These are phyloP conservation scores for Orius insidiosus DNA, from an alignment of 1,140 invertebrate genomes.

Conservation along the genomic window DNA sequence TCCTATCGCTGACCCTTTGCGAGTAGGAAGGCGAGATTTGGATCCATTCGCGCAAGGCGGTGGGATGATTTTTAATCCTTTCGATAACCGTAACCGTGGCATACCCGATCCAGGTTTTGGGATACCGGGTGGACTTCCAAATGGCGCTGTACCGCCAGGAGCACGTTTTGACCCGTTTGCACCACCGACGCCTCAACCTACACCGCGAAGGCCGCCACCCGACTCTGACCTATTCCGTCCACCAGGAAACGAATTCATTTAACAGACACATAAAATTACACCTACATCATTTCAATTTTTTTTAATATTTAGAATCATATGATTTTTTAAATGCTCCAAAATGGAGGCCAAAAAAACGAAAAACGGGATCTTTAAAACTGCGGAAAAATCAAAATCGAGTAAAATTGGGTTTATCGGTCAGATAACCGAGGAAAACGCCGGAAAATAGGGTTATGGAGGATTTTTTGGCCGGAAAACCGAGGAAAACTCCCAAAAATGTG, in stretches of 20 bases:
- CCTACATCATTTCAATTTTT: too few relatives aligned
- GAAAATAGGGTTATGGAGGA: too few relatives aligned
- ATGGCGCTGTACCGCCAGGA: conserved; percentile 50
- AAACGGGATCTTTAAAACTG: too few relatives aligned
- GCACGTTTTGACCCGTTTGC: conserved; percentile 69
- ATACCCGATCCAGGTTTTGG: conserved; percentile 31
- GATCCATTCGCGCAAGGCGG: conserved; percentile 44
- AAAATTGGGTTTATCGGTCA: too few relatives aligned
- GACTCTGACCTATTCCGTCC: conserved; percentile 58
- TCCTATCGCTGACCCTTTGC: conserved; percentile 29
- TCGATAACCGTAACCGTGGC: conserved; percentile 1
- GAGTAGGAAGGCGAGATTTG: conserved; percentile 51
- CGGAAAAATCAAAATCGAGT: too few relatives aligned
- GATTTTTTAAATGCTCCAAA: too few relatives aligned
- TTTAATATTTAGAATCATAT: too few relatives aligned
- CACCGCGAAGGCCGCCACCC: conserved; percentile 27
- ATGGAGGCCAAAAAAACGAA: too few relatives aligned
- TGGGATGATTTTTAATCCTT: conserved; percentile 63
- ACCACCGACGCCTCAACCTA: conserved; percentile 33
- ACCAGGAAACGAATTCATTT: conserved; percentile 63
- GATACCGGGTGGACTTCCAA: conserved; percentile 37
- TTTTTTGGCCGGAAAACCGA: too few relatives aligned
- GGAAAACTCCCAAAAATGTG: too few relatives aligned
- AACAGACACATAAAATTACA: too few relatives aligned
- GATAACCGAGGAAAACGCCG: too few relatives aligned